phyloP scores from a whole-genome alignment of 1,140 invertebrate genomes.

The Hypothenemus hampei region DNA sequence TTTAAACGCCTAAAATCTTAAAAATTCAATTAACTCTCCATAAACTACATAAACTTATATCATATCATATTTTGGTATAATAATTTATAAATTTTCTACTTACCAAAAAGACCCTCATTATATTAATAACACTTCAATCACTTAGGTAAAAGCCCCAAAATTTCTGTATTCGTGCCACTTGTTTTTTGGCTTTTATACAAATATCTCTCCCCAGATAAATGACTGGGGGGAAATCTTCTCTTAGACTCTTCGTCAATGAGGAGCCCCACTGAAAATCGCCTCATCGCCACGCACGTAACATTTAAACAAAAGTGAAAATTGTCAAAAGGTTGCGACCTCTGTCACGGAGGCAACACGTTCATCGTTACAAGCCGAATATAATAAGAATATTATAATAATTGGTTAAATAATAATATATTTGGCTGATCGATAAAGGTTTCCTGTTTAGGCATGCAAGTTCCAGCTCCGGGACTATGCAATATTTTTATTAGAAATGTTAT shows the following conservation, averaged over 20 bases:
- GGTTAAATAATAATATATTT: not conserved
- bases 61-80: no score
- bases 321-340: slow-evolving; percentile 26
- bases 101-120: slow-evolving; percentile 11
- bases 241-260: not conserved
- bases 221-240: not conserved
- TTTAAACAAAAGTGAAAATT: slow-evolving; percentile 24
- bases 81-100: no score
- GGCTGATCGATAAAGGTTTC: not conserved
- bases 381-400: not conserved
- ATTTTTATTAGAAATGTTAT: no score
- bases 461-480: no score
- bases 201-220: not conserved
- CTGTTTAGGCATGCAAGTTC: no score
- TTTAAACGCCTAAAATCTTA: no score
- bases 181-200: slow-evolving; percentile 9
- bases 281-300: slow-evolving; percentile 6
- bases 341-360: not conserved
- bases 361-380: no score
- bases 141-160: not conserved
- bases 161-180: not conserved
- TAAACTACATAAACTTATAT: no score
- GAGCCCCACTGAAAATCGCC: not conserved
- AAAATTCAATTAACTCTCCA: no score
- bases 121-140: not conserved